Evolutionary conservation across 2,797 vertebrate genomes (phyloP).

Genomic region (Lophura swinhoii): DNA sequence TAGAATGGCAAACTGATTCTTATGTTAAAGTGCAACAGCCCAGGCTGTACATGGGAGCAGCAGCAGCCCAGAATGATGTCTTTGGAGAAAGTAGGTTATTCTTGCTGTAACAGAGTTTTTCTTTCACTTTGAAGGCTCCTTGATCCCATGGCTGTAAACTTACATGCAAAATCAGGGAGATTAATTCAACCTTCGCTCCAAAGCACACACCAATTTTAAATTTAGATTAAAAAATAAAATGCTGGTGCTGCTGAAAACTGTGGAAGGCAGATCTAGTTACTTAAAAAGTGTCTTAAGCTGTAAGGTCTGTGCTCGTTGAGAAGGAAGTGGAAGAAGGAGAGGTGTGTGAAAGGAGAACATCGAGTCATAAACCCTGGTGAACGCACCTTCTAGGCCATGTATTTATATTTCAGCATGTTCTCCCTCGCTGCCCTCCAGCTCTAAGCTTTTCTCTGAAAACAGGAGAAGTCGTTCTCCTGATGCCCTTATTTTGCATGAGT

Average conservation of each 20-base stretch:
- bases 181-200: neutral
- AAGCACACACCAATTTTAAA: neutral
- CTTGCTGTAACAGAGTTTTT: neutral
- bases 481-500: neutral
- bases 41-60: neutral
- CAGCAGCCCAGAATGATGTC: neutral
- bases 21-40: neutral
- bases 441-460: neutral
- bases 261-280: neutral
- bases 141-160: neutral
- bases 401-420: neutral
- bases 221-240: neutral
- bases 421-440: neutral
- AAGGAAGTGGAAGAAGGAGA: neutral
- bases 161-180: neutral
- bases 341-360: neutral
- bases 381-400: neutral
- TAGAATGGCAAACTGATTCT: fast-evolving
- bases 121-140: neutral
- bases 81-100: neutral
- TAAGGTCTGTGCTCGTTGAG: neutral
- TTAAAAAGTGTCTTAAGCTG: neutral
- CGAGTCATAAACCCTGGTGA: neutral
- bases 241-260: neutral
- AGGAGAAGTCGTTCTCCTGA: neutral